Conservation (phyloP, 2,888 invertebrate genomes). For the Microctonus hyperodae region DNA sequence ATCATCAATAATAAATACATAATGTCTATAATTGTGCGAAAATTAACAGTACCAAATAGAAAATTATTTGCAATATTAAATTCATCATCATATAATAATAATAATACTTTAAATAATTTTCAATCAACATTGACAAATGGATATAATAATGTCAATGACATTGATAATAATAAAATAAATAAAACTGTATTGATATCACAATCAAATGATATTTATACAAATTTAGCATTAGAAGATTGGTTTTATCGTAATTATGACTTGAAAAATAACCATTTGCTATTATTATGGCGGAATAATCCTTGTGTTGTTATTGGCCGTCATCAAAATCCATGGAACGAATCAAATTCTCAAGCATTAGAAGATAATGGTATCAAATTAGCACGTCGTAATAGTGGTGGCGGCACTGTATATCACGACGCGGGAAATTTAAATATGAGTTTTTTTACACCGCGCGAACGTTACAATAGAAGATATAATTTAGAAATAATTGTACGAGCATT, state of each 20-base stretch:
- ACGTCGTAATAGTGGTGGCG: conserved; percentile 94
- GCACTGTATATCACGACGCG: conserved; percentile 94
- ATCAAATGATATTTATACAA: conserved; percentile 88
- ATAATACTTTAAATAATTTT: conserved; percentile 44
- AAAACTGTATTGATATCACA: conserved; percentile 93
- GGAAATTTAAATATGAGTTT: conserved; percentile 95
- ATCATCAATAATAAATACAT: conserved; percentile 49
- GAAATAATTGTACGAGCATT: conserved; percentile 85
- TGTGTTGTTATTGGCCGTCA: conserved; percentile 96
- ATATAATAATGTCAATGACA: background rate
- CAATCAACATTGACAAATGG: conserved; percentile 41
- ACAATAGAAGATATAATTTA: conserved; percentile 87
- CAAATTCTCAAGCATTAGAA: conserved; percentile 75
- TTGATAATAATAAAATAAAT: conserved; percentile 67
- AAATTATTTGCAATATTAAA: conserved; percentile 51
- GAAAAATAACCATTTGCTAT: conserved; percentile 80
- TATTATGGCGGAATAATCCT: conserved; percentile 93
- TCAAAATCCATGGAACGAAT: conserved; percentile 96
- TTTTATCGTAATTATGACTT: conserved; percentile 89
- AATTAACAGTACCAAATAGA: conserved; percentile 60
- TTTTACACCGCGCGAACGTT: conserved; percentile 82
- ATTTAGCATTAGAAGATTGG: conserved; percentile 97
- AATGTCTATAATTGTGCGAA: conserved; percentile 64
- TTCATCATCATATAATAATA: conserved; percentile 58
- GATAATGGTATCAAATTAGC: conserved; percentile 78